These are phyloP conservation scores for Orycteropus afer DNA, from an alignment of 2,113 vertebrate species.

Conservation along the genomic window DNA sequence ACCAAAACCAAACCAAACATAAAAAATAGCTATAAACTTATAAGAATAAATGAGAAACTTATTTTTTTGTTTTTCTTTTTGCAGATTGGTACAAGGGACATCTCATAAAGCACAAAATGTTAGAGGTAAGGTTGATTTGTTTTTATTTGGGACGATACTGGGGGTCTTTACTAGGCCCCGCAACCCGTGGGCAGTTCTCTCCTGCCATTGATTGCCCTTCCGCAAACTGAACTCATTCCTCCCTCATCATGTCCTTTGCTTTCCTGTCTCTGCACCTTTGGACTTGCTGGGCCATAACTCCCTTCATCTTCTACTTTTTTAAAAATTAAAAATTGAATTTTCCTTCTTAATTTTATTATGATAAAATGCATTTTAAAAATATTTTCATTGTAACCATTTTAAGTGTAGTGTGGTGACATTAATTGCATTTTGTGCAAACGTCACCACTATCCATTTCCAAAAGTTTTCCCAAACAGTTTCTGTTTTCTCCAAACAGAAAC, in stretches of 20 bases:
- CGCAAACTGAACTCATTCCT: neutral
- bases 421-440: neutral
- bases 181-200: no score
- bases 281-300: neutral
- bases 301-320: neutral
- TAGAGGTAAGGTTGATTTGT: slow-evolving; percentile 86
- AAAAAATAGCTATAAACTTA: neutral
- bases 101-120: slow-evolving; percentile 90
- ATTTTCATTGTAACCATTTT: no score
- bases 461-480: no score
- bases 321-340: neutral
- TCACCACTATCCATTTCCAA: neutral
- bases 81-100: slow-evolving; percentile 96
- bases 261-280: no score
- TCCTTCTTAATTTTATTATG: neutral
- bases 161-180: neutral
- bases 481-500: neutral
- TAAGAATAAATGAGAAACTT: neutral
- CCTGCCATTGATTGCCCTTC: neutral
- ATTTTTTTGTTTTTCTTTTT: slow-evolving; percentile 71
- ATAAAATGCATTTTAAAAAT: no score
- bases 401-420: neutral
- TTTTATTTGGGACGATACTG: neutral
- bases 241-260: neutral
- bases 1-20: neutral